These are phyloP conservation scores for Microtus oregoni DNA, from an alignment of 2,113 vertebrate genomes.

Conservation along the genomic window DNA sequence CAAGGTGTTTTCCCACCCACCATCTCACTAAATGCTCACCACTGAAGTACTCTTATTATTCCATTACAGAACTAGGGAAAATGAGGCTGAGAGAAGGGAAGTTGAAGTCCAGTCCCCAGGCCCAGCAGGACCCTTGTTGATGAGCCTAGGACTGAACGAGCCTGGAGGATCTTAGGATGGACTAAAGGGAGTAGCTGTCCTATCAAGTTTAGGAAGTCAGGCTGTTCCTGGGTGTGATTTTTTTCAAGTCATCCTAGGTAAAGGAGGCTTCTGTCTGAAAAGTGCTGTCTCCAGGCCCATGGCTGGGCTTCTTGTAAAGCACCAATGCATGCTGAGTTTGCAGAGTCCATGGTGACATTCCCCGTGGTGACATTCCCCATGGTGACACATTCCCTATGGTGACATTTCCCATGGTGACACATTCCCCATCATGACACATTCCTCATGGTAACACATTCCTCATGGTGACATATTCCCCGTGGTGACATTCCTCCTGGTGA, in stretches of 20 bases:
- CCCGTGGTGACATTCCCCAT: too few relatives aligned
- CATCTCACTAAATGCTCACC: background rate
- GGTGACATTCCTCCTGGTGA: too few relatives aligned
- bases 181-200: background rate
- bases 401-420: too few relatives aligned
- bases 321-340: fast-evolving
- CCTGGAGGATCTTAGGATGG: background rate
- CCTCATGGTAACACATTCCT: too few relatives aligned
- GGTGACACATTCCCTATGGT: too few relatives aligned
- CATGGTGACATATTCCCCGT: too few relatives aligned
- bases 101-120: background rate
- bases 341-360: background rate
- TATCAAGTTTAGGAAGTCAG: background rate
- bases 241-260: background rate
- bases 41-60: background rate
- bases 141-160: background rate
- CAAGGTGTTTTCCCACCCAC: background rate
- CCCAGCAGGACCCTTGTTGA: background rate
- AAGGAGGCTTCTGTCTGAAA: background rate
- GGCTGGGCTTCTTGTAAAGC: background rate
- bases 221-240: background rate
- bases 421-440: too few relatives aligned
- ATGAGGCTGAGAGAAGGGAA: background rate
- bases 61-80: background rate
- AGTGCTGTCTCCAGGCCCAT: background rate